Evolutionary conservation across 2,113 vertebrate species (phyloP), one percentile per base, ranked within the genome.

Genomic region (Osmerus eperlanus): DNA sequence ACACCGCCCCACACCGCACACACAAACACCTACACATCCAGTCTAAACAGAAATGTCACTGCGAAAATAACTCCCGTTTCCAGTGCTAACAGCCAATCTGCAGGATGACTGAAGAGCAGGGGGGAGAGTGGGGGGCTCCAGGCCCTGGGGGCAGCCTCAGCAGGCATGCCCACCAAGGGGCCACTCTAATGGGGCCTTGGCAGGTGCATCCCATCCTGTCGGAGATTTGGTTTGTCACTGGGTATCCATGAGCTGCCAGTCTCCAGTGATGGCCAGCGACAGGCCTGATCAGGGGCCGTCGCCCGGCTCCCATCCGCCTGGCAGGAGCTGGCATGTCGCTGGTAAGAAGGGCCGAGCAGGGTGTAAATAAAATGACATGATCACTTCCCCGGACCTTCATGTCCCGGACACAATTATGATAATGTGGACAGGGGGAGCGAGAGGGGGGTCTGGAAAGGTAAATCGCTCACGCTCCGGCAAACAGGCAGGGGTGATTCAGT

Each of bases 291-390:
- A 99, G 97, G 98, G 96, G 95, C 96, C 95, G 96, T 98, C 96
- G 94, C 93, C 92, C 94, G 94, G 95, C 94, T 91, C 94, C 93
- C 84, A 84, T 95, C 92, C 88, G 92, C 94, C 95, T 96, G 96
- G 96, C 97, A 98, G 95, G 94, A 93, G 95, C 95, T 96, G 95
- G 93, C 92, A 95, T 93, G 94, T 92, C 92, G 95, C 94, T 96
- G 94, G 96, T 96, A 94, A 96, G 97, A 94, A 95, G 94, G 94
- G 94, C 94, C 90, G 95, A 95, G 95, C 95, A 91, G 91, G 95
- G 96, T 98, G 95, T 98, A 99, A 99, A 98, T 98, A 99, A 98
- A 96, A 98, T 96, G 97, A 98, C 96, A 99, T 97, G 96, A 98
- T 98, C 98, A 97, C 96, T 99, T 98, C 95, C 95, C 94, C 90